phyloP scores from a whole-genome alignment of 2,888 invertebrate species.

The Eudemis profundana region DNA sequence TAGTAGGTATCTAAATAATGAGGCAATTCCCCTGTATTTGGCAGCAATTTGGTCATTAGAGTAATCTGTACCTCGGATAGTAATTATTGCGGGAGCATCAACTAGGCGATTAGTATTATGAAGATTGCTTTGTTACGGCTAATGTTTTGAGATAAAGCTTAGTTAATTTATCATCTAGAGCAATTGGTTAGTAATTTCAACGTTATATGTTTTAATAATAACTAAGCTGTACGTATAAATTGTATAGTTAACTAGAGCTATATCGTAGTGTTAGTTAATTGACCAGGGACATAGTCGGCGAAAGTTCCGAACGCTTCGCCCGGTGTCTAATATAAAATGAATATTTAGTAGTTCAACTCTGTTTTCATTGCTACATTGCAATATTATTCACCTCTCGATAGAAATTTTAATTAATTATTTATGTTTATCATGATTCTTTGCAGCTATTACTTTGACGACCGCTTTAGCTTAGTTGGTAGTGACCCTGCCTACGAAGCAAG shows the following conservation, averaged over 20 bases:
- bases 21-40: constrained; percentile 21
- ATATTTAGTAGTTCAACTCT: constrained; percentile 10
- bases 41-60: constrained; percentile 24
- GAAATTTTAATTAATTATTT: neutral
- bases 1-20: neutral
- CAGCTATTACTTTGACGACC: neutral
- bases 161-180: neutral
- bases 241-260: neutral
- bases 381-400: neutral
- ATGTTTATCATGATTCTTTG: neutral
- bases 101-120: constrained; percentile 16
- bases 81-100: constrained; percentile 23
- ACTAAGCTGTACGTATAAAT: neutral
- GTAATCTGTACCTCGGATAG: constrained; percentile 15
- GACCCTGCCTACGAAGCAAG: too few relatives aligned
- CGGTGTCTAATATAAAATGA: constrained; percentile 12
- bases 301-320: constrained; percentile 1
- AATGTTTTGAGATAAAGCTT: neutral
- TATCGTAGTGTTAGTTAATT: neutral
- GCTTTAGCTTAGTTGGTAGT: too few relatives aligned
- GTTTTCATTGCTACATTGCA: constrained; percentile 2
- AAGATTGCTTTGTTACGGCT: constrained; percentile 18
- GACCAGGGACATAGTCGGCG: neutral
- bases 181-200: neutral
- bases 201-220: neutral